These are phyloP conservation scores for Drosophila mayaguana DNA, from an alignment of 2,888 invertebrate genomes.

Conservation along the genomic window DNA sequence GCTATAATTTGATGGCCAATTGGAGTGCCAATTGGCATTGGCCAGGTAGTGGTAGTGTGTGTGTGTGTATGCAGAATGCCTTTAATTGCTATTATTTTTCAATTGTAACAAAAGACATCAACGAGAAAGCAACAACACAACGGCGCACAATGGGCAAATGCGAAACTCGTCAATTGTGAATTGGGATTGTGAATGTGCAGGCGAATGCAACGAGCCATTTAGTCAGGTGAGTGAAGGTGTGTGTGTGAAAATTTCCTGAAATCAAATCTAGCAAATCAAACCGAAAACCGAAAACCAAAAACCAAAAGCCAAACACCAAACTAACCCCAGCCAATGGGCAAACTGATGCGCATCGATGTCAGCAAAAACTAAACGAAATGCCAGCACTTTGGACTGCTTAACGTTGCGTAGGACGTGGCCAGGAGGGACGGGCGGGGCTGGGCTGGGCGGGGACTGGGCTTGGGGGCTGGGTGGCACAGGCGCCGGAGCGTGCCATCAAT, in stretches of 20 bases:
- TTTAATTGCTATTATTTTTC: conserved; percentile 76
- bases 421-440: background rate
- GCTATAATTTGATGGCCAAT: conserved; percentile 16
- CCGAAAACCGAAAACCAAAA: conserved; percentile 59
- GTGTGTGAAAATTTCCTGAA: conserved; percentile 73
- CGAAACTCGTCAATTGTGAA: conserved; percentile 32
- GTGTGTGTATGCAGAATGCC: conserved; percentile 37
- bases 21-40: background rate
- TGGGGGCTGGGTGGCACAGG: conserved; percentile 33
- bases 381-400: conserved; percentile 46
- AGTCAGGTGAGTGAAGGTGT: conserved; percentile 49
- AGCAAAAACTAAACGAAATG: conserved; percentile 62
- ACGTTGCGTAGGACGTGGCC: background rate
- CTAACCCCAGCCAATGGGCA: conserved; percentile 37
- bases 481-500: conserved; percentile 77
- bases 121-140: conserved; percentile 52
- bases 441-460: background rate
- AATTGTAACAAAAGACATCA: conserved; percentile 65
- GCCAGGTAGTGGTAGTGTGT: background rate
- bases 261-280: conserved; percentile 83
- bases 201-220: conserved; percentile 65
- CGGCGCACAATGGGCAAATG: conserved; percentile 29
- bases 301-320: conserved; percentile 32
- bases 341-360: conserved; percentile 49
- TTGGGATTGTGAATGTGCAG: conserved; percentile 43